Evolutionary conservation across 1,140 invertebrate genomes (phyloP).

Genomic region (Andricus grossulariae): DNA sequence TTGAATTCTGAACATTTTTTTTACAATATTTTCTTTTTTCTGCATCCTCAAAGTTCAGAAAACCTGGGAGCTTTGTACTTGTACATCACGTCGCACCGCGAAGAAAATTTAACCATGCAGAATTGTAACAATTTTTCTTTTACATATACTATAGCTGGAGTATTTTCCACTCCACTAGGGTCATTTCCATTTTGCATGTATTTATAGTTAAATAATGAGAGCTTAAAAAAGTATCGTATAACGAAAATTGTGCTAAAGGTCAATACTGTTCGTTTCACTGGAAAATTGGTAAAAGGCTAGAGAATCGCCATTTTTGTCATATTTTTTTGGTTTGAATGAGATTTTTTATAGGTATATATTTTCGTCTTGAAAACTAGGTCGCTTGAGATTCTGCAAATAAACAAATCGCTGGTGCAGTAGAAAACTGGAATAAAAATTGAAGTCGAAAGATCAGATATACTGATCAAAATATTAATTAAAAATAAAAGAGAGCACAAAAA

Average conservation of each 20-base stretch:
- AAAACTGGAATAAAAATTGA: too few species aligned
- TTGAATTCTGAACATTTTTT: slow-evolving; percentile 14
- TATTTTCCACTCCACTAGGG: not conserved
- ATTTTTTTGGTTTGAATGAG: not conserved
- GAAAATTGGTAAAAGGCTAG: not conserved
- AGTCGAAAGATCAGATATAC: too few species aligned
- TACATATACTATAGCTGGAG: not conserved
- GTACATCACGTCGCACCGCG: slow-evolving; percentile 20
- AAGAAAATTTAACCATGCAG: slow-evolving; percentile 14
- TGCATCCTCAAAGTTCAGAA: slow-evolving; percentile 24
- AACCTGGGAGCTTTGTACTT: slow-evolving; percentile 36
- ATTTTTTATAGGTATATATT: too few species aligned
- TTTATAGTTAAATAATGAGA: slow-evolving; percentile 6
- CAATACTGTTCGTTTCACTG: slow-evolving; percentile 12
- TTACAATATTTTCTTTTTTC: slow-evolving; percentile 4
- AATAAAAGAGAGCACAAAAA: too few species aligned
- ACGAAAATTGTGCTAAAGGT: not conserved
- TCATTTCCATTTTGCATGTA: not conserved
- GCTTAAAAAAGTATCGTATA: not conserved
- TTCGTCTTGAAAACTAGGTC: too few species aligned
- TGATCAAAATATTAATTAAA: too few species aligned
- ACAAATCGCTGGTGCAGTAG: too few species aligned
- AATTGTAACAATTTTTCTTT: slow-evolving; percentile 3
- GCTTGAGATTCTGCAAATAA: too few species aligned
- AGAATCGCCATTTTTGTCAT: not conserved